Percentiles rank a stretch among this genome's conserved stretches.
phyloP scores from a whole-genome alignment of 2,113 vertebrate species.

The Oenanthe oenanthe region DNA sequence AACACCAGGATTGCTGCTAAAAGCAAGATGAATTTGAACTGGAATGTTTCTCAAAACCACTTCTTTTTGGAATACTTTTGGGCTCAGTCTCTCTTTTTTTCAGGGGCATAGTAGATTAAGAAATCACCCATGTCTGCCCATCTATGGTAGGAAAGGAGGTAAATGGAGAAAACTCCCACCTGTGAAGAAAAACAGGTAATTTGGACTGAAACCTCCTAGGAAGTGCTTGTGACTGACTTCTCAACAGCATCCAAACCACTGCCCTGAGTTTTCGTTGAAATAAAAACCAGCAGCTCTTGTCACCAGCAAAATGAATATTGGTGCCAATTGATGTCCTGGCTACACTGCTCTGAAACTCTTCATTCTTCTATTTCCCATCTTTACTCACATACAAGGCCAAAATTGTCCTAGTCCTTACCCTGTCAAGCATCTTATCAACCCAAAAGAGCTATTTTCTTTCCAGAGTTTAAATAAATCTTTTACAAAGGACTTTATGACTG shows the following conservation, averaged over 20 bases:
- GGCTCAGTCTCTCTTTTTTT: background rate
- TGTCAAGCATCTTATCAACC: background rate
- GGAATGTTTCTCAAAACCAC: background rate
- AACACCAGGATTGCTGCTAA: background rate
- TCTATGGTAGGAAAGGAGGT: background rate
- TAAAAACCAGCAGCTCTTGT: background rate
- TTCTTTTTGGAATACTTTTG: background rate
- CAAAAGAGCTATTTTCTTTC: background rate
- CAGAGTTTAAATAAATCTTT: background rate
- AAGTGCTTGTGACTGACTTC: background rate
- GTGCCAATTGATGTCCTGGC: background rate
- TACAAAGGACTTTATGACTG: background rate
- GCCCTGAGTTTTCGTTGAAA: background rate
- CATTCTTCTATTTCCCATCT: background rate
- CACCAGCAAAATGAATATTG: background rate
- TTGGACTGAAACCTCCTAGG: background rate
- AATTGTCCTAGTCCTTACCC: background rate
- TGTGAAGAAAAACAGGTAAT: background rate
- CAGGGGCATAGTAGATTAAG: background rate
- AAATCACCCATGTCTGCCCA: fast-evolving
- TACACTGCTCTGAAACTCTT: background rate
- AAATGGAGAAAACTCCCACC: background rate
- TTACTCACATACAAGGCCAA: background rate
- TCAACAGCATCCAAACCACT: background rate
- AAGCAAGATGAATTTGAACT: background rate